Evolutionary conservation across 2,797 vertebrate species (phyloP), one percentile per base, ranked within the genome.

Genomic region (Gymnothorax reevesii): DNA sequence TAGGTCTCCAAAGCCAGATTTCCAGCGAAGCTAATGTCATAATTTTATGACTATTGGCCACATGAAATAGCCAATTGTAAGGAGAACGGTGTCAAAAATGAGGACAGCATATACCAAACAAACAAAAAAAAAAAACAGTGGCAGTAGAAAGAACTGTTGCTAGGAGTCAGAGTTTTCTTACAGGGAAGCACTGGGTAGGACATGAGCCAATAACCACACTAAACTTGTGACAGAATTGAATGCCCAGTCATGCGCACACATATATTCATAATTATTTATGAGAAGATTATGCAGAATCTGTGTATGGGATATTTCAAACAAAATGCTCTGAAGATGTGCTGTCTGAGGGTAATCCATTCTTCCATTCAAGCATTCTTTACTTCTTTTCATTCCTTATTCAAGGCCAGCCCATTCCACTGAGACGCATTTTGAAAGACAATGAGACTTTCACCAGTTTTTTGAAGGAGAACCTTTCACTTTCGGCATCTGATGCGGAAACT

Each of bases 391-490:
- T 79, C 20, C 9, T n/a, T 54, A 9, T 79, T 55, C 42, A 79
- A 95, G 94, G 87, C 91, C 92, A 91, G 88, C 86, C 92, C 1
- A 87, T 95, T 87, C 88, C 89, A 57, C 90, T 96, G 15, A 90
- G 87, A 87, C 94, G 62, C 20, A 20, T 96, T 82, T 91, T 96
- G 42, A 91, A 86, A 88, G 93, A 94, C 85, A 87, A 94, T 6
- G 94, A 96, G 91, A 95, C 91, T 1, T 95, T 96, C 90, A 93
- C 94, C 2, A 69, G 88, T 9, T 92, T 94, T 89, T 91, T 96
- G 88, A 90, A 62, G 60, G 90, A 90, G 55, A 84, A 91, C 84
- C 87, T 96, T 87, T 90, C 80, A 0, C 86, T 95, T 85, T 86
- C 94, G 57, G 69, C 89, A 79, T 1, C 88, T 7, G 93, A 94